Percentiles rank a stretch among this genome's conserved stretches.
phyloP scores from a whole-genome alignment of 2,113 vertebrate species.

The Anhinga rufa region DNA sequence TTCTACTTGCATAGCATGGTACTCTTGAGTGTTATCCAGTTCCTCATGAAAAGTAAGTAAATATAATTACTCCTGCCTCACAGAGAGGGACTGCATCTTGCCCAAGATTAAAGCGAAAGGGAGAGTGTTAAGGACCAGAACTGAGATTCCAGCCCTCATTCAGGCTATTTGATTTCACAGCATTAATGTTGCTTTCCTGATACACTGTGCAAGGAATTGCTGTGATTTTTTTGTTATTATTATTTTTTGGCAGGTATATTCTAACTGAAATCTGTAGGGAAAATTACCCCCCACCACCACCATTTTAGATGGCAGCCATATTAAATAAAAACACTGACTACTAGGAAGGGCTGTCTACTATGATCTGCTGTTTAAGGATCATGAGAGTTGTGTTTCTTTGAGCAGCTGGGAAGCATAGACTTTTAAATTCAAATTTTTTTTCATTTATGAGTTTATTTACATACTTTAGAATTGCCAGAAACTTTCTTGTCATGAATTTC shows the following conservation, averaged over 20 bases:
- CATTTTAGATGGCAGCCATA: background rate
- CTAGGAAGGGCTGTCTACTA: background rate
- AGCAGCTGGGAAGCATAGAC: background rate
- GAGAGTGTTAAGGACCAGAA: background rate
- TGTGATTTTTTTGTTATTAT: background rate
- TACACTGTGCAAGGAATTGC: background rate
- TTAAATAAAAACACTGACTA: background rate
- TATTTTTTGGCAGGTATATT: background rate
- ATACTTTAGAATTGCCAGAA: background rate
- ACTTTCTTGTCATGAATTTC: background rate
- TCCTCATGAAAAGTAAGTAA: background rate
- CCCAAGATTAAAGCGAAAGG: background rate
- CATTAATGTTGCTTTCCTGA: background rate
- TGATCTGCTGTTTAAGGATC: background rate
- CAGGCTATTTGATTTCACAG: background rate
- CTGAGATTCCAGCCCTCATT: background rate
- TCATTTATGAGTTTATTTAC: background rate
- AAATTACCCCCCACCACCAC: background rate
- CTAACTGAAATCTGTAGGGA: background rate
- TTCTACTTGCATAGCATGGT: background rate
- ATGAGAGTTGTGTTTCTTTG: background rate
- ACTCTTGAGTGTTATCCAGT: background rate
- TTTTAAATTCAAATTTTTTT: background rate
- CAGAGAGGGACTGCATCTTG: background rate
- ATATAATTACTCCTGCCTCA: background rate